A percentile compares a stretch with the other conserved stretches of the same genome.
Conservation (phyloP, 2,797 vertebrate genomes). For the Anabas testudineus region DNA sequence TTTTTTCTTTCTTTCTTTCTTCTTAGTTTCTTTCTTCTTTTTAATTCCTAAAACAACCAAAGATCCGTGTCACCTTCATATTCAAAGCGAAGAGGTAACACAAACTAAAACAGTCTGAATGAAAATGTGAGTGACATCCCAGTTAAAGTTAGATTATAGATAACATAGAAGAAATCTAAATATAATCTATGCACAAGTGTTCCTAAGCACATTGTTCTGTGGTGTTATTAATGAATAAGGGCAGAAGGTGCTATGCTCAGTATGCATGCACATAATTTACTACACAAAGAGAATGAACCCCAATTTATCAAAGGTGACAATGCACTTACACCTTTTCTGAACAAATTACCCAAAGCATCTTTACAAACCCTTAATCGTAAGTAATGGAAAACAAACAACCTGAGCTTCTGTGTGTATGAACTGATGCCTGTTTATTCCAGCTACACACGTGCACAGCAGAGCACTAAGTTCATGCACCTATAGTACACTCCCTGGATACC, state of each 20-base stretch:
- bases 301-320: conserved; percentile 71
- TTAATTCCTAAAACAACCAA: conserved; percentile 30
- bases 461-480: conserved; percentile 7
- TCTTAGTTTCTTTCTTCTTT: neutral
- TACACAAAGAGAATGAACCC: conserved; percentile 50
- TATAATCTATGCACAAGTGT: neutral
- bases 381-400: conserved; percentile 61
- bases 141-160: neutral
- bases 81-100: too few species aligned
- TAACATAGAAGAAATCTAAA: neutral
- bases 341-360: conserved; percentile 66
- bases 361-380: conserved; percentile 64
- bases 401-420: conserved; percentile 8
- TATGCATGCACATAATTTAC: conserved; percentile 56
- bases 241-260: conserved; percentile 21
- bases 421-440: neutral
- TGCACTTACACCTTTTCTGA: conserved; percentile 63
- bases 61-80: conserved; percentile 41
- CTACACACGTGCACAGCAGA: conserved; percentile 21
- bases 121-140: neutral
- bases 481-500: conserved; percentile 5
- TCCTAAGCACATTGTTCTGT: neutral
- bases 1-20: neutral
- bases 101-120: neutral
- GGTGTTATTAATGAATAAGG: conserved; percentile 38